These are phyloP conservation scores for Adelphocoris suturalis DNA, from an alignment of 2,888 invertebrate species.

Conservation along the genomic window DNA sequence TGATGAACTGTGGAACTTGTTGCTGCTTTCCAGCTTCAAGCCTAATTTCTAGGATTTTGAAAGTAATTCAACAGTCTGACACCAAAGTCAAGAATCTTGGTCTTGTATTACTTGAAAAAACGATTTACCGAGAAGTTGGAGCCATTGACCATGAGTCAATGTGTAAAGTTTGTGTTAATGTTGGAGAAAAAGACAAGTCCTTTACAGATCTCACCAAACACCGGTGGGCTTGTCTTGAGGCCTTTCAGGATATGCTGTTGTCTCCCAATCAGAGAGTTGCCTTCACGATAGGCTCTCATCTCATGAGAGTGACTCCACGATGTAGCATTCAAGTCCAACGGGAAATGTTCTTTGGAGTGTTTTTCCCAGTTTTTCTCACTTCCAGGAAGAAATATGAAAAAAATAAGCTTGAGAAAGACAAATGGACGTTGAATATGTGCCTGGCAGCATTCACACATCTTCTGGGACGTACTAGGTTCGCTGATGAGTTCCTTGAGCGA, in stretches of 20 bases:
- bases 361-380: conserved; percentile 83
- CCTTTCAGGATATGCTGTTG: conserved; percentile 80
- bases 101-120: conserved; percentile 81
- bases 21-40: conserved; percentile 82
- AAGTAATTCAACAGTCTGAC: conserved; percentile 79
- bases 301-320: conserved; percentile 82
- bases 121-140: conserved; percentile 83
- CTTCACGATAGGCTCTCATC: conserved; percentile 82
- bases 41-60: conserved; percentile 76
- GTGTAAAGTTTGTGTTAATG: conserved; percentile 74
- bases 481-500: conserved; percentile 82
- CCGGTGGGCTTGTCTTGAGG: conserved; percentile 74
- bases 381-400: conserved; percentile 81
- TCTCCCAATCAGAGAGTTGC: conserved; percentile 81
- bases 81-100: conserved; percentile 79
- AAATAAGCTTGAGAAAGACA: conserved; percentile 80
- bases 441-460: conserved; percentile 82
- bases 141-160: conserved; percentile 77
- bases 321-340: conserved; percentile 81
- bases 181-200: conserved; percentile 73
- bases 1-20: conserved; percentile 82
- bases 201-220: conserved; percentile 73
- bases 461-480: conserved; percentile 81
- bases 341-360: conserved; percentile 82
- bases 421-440: conserved; percentile 82